Evolutionary conservation across 2,797 vertebrate genomes (phyloP).

Genomic region (Pempheris klunzingeri): DNA sequence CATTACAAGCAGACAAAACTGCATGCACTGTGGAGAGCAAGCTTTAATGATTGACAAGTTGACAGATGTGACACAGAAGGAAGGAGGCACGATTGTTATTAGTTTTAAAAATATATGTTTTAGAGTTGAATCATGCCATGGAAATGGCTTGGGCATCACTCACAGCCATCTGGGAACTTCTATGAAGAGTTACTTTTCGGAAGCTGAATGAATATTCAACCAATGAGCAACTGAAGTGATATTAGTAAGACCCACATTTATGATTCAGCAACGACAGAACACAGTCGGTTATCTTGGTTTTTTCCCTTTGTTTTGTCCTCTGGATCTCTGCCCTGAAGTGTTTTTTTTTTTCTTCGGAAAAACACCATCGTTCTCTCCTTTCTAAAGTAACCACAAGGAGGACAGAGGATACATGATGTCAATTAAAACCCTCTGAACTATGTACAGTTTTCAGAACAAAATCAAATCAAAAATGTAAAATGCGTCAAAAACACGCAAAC

Average conservation of each 20-base stretch:
- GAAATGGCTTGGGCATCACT: not conserved
- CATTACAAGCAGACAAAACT: constrained; percentile 34
- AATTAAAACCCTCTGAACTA: not conserved
- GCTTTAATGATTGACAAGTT: constrained; percentile 30
- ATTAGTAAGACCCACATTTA: not conserved
- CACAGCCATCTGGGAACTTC: not conserved
- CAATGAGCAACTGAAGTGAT: not conserved
- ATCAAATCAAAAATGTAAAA: constrained; percentile 3
- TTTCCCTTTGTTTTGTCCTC: constrained; percentile 5
- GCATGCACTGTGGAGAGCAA: constrained; percentile 6
- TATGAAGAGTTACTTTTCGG: not conserved
- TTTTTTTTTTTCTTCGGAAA: not conserved
- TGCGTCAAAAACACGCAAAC: not conserved
- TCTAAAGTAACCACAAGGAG: constrained; percentile 4
- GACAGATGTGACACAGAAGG: constrained; percentile 21
- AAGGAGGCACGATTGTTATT: constrained; percentile 1
- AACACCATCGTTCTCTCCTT: not conserved
- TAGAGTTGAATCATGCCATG: constrained; percentile 4
- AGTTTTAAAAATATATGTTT: constrained; percentile 9
- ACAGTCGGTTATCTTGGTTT: not conserved
- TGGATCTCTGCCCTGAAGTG: not conserved
- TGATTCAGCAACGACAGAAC: not conserved
- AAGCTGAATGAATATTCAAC: not conserved
- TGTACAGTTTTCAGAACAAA: not conserved
- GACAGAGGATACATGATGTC: not conserved